A percentile compares a stretch with the other conserved stretches of the same genome.
Conservation (phyloP, 2,797 vertebrate genomes). For the Hippocampus kuda region DNA sequence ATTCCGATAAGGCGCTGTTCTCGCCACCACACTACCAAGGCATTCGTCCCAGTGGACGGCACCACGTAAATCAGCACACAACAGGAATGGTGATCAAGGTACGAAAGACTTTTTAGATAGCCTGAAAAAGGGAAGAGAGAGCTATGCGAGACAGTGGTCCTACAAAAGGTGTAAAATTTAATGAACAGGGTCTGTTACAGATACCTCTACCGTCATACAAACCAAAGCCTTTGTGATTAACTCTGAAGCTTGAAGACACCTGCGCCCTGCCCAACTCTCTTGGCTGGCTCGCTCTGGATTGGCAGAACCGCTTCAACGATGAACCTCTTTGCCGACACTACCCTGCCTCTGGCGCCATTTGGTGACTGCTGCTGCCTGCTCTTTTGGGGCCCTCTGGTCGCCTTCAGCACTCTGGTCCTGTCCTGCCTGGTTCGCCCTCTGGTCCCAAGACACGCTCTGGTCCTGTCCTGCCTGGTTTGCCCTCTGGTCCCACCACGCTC, state of each 20-base stretch:
- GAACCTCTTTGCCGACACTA: slow-evolving; percentile 48
- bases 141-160: slow-evolving; percentile 68
- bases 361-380: slow-evolving; percentile 39
- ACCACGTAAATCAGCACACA: slow-evolving; percentile 59
- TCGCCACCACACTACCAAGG: slow-evolving; percentile 62
- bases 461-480: slow-evolving; percentile 18
- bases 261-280: slow-evolving; percentile 49
- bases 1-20: slow-evolving; percentile 56
- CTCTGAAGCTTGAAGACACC: slow-evolving; percentile 52
- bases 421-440: slow-evolving; percentile 6
- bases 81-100: slow-evolving; percentile 51
- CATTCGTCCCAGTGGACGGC: slow-evolving; percentile 65
- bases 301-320: slow-evolving; percentile 38
- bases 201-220: slow-evolving; percentile 75
- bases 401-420: slow-evolving; percentile 32
- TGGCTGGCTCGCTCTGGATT: slow-evolving; percentile 45
- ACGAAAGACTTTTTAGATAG: slow-evolving; percentile 62
- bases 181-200: slow-evolving; percentile 34
- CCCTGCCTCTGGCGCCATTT: slow-evolving; percentile 57
- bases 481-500: slow-evolving; percentile 1
- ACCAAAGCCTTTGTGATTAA: slow-evolving; percentile 56
- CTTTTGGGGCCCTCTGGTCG: slow-evolving; percentile 32
- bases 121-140: slow-evolving; percentile 75
- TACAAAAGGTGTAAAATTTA: slow-evolving; percentile 21
- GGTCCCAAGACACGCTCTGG: slow-evolving; percentile 23